Base-by-base conservation (phyloP, 2,888 invertebrate species). In the Deilephila porcellus region DNA sequence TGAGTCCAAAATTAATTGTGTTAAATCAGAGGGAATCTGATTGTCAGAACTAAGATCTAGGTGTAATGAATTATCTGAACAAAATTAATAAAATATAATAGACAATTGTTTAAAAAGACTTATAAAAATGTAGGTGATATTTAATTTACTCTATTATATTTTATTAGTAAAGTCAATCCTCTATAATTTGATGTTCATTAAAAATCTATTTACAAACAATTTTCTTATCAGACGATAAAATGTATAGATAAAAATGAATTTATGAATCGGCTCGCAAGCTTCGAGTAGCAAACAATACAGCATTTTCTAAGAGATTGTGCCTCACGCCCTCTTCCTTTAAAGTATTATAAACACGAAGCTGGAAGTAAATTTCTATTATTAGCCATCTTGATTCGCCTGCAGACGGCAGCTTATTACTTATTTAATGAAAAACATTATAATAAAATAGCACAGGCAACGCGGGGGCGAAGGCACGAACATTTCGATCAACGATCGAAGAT, bases 401-500 rank as follows among this genome's bases (percentile, higher is more conserved):
- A 56, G 56, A 19, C 56, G 56, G n/a, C 56, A 56, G 56, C 56
- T 56, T 56, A 56, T 56, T 56, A 56, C 56, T 56, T 56, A 19
- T 56, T 56, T 56, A 56, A 56, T 56, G 56, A 56, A 56, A 56
- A 56, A 56, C 7, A 56, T 56, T n/a, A 56, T 56, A 56, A 56
- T 45, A 45, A 56, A 56, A 56, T 4, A 4, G 56, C 7, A 56
- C 56, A 17, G 56, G 5, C n/a, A 56, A 19, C 56, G 56, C 56
- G 19, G 45, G 25, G 52, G 19, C 17, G 37, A 67, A 25, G 37
- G 59, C 59, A 32, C 11, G 4, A 32, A 32, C 32, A 70, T 59
- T 73, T 11, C 63, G 25, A 59, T 59, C 29, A 45, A 59, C 64
- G 60, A 73, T 67, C 60, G 52, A 70, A 67, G 70, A 67, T 73